phyloP scores from a whole-genome alignment of 2,797 vertebrate species.

The Cyprinella venusta region DNA sequence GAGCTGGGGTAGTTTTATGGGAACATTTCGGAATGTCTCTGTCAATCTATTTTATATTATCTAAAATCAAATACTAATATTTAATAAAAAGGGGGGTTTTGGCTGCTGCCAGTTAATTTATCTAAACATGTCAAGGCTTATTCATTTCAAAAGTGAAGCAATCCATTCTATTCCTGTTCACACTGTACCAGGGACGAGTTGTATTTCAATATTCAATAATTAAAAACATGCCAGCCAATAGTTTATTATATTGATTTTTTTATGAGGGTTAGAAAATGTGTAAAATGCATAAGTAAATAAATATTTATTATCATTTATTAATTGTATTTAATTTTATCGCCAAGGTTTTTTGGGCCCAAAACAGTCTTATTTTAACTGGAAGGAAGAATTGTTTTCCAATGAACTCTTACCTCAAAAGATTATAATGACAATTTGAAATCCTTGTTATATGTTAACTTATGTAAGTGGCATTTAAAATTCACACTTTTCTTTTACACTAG shows the following conservation, averaged over 20 bases:
- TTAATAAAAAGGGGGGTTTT: neutral
- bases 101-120: slow-evolving; percentile 2
- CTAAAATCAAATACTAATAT: slow-evolving; percentile 26
- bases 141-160: neutral
- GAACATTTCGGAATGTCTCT: neutral
- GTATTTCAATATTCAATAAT: neutral
- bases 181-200: neutral
- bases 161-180: neutral
- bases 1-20: neutral
- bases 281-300: neutral
- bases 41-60: neutral
- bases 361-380: neutral
- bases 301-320: neutral
- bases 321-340: neutral
- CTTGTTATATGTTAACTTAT: neutral
- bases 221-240: neutral
- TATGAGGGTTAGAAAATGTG: neutral
- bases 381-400: too few species aligned
- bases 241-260: neutral
- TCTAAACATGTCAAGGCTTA: neutral
- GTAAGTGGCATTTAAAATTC: neutral
- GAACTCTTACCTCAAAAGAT: neutral
- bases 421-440: too few species aligned
- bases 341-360: neutral
- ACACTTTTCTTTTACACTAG: neutral